Evolutionary conservation across 2,113 vertebrate species (phyloP), one percentile per base, ranked within the genome.

Genomic region (Gopherus flavomarginatus): DNA sequence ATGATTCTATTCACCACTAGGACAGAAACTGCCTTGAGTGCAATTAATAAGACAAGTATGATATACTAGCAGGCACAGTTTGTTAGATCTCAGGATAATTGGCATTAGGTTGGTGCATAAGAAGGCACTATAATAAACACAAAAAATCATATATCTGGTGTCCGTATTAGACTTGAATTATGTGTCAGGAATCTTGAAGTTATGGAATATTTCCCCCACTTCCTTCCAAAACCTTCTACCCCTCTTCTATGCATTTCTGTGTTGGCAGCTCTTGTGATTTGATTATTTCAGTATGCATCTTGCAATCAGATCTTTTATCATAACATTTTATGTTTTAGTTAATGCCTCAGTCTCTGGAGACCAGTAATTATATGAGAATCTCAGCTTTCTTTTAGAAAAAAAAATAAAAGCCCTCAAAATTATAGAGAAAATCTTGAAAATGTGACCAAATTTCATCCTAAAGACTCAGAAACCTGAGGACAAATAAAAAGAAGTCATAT

Each of bases 21-120:
- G 12, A 42, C 35, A 88, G 72, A 84, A 96, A 88, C 90, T 77
- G 57, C 2, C 5, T 94, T 89, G 3, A 49, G 4, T 94, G 4
- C 84, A n/a, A 65, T 92, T 89, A 86, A 65, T 44, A 47, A 77
- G 12, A 44, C 75, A 88, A 35, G 5, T 79, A 83, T 2, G 6
- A 6, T 42, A 77, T 90, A 84, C 11, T 13, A 86, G 13, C 75
- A n/a, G 79, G 72, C 38, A 89, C 22, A 54, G 13, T 84, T 52
- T 90, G 5, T 75, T 83, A 81, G 6, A 4, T 92, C 19, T 84
- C 53, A 53, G 29, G 4, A 56, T 3, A 44, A 38, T 4, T 81
- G 0, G 6, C 79, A 6, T 89, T 86, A 90, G 3, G 5, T 56
- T 81, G 6, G 47, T 31, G 35, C 31, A 56, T 90, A 50, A 81